Evolutionary conservation across 2,797 vertebrate species (phyloP).

Genomic region (Salmo trutta): DNA sequence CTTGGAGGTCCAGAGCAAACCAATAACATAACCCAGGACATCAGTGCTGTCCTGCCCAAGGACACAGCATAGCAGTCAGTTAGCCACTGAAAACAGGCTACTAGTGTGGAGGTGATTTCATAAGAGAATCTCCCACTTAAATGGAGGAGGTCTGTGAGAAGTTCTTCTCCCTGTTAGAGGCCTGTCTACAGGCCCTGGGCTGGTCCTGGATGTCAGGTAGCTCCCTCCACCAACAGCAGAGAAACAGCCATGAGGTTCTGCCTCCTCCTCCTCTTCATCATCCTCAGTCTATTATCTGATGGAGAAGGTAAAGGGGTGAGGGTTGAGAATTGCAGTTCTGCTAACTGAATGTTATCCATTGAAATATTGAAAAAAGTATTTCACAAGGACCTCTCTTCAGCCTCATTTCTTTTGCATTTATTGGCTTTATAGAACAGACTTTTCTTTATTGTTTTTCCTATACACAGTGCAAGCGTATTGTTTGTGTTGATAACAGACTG

Average conservation of each 20-base stretch:
- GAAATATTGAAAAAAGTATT: background rate
- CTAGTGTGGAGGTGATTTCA: background rate
- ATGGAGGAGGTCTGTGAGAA: constrained; percentile 66
- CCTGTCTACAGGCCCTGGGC: background rate
- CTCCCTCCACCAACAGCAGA: constrained; percentile 64
- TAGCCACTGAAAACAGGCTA: background rate
- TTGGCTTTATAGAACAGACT: background rate
- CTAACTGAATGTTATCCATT: background rate
- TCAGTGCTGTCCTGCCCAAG: constrained; percentile 74
- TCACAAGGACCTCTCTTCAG: background rate
- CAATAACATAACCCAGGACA: constrained; percentile 80
- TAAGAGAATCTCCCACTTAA: constrained; percentile 51
- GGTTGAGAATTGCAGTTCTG: background rate
- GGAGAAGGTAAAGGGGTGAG: background rate
- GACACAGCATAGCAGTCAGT: constrained; percentile 11
- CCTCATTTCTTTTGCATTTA: background rate
- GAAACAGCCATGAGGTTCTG: constrained; percentile 70
- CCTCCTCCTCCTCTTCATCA: constrained; percentile 60
- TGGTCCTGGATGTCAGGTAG: constrained; percentile 51
- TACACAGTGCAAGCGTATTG: background rate
- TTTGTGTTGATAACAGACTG: background rate
- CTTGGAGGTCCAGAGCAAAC: constrained; percentile 77
- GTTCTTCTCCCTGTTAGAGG: constrained; percentile 35
- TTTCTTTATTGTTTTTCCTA: background rate
- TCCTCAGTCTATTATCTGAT: constrained; percentile 59